Evolutionary conservation across 2,797 vertebrate genomes (phyloP), one percentile per base, ranked within the genome.

Genomic region (Crocidura indochinensis): DNA sequence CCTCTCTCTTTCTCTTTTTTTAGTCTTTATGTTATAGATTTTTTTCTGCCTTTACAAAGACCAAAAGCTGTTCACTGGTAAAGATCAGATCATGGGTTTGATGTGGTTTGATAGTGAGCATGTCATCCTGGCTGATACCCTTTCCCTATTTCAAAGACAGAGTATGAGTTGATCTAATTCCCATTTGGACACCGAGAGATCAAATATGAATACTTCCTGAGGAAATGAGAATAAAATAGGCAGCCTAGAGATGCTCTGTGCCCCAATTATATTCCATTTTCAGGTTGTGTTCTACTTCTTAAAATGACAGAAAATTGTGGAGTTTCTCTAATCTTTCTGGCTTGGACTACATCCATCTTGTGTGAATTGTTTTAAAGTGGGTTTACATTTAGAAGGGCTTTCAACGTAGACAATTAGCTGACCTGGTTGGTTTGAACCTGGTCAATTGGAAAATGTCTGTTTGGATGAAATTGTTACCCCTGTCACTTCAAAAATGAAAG

Each of bases 131-230:
- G 82, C 92, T 95, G 95, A 74, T 91, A 91, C 91, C 91, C 83
- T 90, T 94, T 94, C 88, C 95, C 90, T 91, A 10, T 82, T 96
- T 85, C 0, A 27, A 95, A 96, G 94, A 84, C 90, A 90, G 94
- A 95, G 90, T 92, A 64, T 64, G 3, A 85, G 87, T 94, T 81
- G 86, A 91, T 96, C 94, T 97, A 94, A 95, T 96, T 97, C 91
- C 44, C 94, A 91, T 91, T 90, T 71, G 77, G 46, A 88, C 88
- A 91, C 93, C 1, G 0, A 93, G 93, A 95, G 96, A 96, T 97
- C 94, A 94, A 96, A 95, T 94, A 91, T 47, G 97, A 97, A 96
- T 90, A 94, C 90, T 94, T 96, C 75, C 92, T 8, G 82, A 88
- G 92, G 95, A 96, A 93, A 94, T 75, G 89, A 93, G 74, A 95